Conservation (phyloP, 1,140 invertebrate species). For the Drosophila nikananu region DNA sequence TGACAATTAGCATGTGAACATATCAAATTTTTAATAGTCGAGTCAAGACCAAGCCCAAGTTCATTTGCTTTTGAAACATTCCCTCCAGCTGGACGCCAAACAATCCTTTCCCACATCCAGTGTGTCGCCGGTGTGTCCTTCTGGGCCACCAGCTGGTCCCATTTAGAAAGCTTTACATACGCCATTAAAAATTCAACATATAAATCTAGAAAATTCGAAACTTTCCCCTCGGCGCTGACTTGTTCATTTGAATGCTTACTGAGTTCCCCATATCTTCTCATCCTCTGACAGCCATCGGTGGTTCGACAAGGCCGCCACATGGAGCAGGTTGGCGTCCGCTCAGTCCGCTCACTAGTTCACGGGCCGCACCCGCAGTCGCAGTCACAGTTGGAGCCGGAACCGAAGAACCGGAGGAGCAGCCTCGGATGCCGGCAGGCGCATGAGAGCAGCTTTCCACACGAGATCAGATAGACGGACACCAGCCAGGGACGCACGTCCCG, state of each 20-base stretch:
- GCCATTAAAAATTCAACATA: conserved; percentile 40
- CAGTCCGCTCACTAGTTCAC: conserved; percentile 42
- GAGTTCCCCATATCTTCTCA: conserved; percentile 12
- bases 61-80: conserved; percentile 45
- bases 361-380: conserved; percentile 24
- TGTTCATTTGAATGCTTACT: conserved; percentile 61
- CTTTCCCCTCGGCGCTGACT: conserved; percentile 45
- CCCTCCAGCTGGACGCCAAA: conserved; percentile 29
- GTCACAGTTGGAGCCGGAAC: conserved; percentile 36
- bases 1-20: conserved; percentile 62
- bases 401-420: conserved; percentile 30
- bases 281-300: conserved; percentile 54
- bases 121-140: conserved; percentile 23
- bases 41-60: conserved; percentile 42
- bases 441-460: conserved; percentile 23
- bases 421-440: conserved; percentile 33
- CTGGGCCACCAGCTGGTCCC: conserved; percentile 41
- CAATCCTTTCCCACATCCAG: conserved; percentile 47
- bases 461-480: conserved; percentile 36
- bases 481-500: conserved; percentile 24
- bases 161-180: conserved; percentile 43
- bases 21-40: conserved; percentile 63
- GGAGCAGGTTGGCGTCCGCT: conserved; percentile 61
- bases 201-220: conserved; percentile 51
- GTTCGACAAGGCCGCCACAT: conserved; percentile 72